Evolutionary conservation across 2,113 vertebrate genomes (phyloP), one percentile per base, ranked within the genome.

Genomic region (Perca flavescens): DNA sequence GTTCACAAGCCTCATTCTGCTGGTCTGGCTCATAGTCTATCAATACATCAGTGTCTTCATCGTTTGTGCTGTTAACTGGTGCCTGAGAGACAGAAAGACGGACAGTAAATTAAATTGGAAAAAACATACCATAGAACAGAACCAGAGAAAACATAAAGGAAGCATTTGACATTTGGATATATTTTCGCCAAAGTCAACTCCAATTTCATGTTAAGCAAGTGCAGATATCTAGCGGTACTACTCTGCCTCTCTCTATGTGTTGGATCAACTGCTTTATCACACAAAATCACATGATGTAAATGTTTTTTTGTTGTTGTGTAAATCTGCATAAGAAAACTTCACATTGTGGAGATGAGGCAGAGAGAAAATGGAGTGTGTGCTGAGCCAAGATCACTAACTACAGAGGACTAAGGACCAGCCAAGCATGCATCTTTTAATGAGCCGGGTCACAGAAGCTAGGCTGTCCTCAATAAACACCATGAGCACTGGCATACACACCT

Each of bases 31-130:
- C 96, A 15, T 49, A 93, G 14, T 86, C 94, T 72, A 96, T 95
- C 0, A 97, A 94, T 3, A 93, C 93, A 74, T 97, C 97, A 0
- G 94, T 96, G 91, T 97, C 91, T 22, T 91, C 94, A 14, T 19
- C 71, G 4, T 90, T 72, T 84, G 87, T 83, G 74, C 94, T 95
- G 87, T 94, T 96, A 74, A 96, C 90, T 82, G 96, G 96, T n/a
- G 94, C 93, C 97, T 97, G 92, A 69, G 43, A 66, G 84, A 88
- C 58, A 73, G 47, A 87, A 63, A 83, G 54, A 84, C 31, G 43
- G n/a, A 61, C 9, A 40, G 34, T 49, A 22, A 36, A 40, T 25
- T 68, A 50, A 56, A 77, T 0, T 6, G 6, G 17, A 28, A 73
- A 10, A 57, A 66, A 28, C 11, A 65, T 11, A 19, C 10, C 9